phyloP scores from a whole-genome alignment of 92 coral and sea anemone species.

The Pocillopora grandis region DNA sequence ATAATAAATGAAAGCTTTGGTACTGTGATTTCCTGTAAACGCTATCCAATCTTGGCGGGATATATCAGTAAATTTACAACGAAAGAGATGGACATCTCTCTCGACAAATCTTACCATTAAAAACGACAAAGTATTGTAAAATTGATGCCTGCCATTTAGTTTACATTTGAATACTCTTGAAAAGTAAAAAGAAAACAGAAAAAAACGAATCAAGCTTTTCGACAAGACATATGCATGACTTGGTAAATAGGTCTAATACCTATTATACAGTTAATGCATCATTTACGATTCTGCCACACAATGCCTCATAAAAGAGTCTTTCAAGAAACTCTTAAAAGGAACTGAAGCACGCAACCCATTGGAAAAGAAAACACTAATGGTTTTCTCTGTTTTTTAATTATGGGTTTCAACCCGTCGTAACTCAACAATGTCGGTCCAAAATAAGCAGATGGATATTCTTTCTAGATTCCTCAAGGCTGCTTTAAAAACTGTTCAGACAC shows the following conservation, averaged over 20 bases:
- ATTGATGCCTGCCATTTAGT: not conserved
- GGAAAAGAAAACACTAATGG: not conserved
- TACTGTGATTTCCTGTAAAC: slow-evolving; percentile 1
- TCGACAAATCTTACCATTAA: not conserved
- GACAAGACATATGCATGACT: not conserved
- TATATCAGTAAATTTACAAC: not conserved
- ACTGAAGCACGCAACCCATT: not conserved
- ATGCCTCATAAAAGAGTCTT: not conserved
- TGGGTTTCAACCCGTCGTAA: not conserved
- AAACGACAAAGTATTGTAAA: not conserved
- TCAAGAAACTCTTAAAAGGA: slow-evolving; percentile 6
- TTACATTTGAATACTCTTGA: not conserved
- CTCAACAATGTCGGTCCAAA: not conserved
- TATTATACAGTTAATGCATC: slow-evolving; percentile 2
- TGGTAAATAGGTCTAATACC: not conserved
- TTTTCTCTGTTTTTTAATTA: slow-evolving; percentile 14
- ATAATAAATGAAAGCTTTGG: not conserved
- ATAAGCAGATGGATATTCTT: not conserved
- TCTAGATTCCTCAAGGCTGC: slow-evolving; percentile 5
- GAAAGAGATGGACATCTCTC: not conserved
- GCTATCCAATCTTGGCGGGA: not conserved
- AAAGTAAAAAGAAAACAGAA: not conserved
- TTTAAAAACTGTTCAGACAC: not conserved
- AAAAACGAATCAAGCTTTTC: not conserved
- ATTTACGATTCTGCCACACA: slow-evolving; percentile 1